Conservation (phyloP, 2,797 vertebrate genomes). For the Anabas testudineus region DNA sequence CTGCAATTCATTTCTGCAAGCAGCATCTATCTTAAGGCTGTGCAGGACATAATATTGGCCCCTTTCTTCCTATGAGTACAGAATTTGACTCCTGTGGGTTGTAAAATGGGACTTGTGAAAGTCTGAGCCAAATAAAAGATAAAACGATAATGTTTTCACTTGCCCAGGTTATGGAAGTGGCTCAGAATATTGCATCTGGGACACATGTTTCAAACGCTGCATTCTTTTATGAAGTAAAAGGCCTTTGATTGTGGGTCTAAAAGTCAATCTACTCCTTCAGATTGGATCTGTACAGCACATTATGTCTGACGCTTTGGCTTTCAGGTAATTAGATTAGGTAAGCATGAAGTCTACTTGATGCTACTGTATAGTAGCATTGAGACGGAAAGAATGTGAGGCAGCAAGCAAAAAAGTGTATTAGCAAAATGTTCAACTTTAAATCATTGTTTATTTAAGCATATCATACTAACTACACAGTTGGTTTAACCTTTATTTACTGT, state of each 20-base stretch:
- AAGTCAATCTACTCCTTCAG: conserved; percentile 22
- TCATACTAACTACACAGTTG: background rate
- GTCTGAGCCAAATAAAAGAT: conserved; percentile 72
- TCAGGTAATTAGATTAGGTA: background rate
- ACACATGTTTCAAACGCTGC: conserved; percentile 46
- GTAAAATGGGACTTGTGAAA: conserved; percentile 65
- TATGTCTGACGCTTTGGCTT: background rate
- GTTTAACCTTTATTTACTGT: background rate
- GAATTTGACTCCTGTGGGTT: conserved; percentile 60
- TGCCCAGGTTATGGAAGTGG: conserved; percentile 50
- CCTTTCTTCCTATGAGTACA: conserved; percentile 55
- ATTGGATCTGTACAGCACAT: background rate
- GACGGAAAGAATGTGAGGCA: too few relatives aligned
- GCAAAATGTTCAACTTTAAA: background rate
- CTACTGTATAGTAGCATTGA: too few relatives aligned
- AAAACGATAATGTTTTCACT: conserved; percentile 75
- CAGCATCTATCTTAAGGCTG: conserved; percentile 67
- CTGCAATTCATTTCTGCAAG: conserved; percentile 64
- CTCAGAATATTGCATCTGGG: conserved; percentile 52
- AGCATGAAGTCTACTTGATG: too few relatives aligned
- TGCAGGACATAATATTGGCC: conserved; percentile 48
- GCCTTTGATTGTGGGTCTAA: conserved; percentile 26
- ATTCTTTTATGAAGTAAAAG: conserved; percentile 31
- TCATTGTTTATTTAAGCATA: background rate
- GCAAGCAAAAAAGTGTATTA: background rate